Base-by-base conservation (phyloP, 2,888 invertebrate species). In the Barypeithes pellucidus region DNA sequence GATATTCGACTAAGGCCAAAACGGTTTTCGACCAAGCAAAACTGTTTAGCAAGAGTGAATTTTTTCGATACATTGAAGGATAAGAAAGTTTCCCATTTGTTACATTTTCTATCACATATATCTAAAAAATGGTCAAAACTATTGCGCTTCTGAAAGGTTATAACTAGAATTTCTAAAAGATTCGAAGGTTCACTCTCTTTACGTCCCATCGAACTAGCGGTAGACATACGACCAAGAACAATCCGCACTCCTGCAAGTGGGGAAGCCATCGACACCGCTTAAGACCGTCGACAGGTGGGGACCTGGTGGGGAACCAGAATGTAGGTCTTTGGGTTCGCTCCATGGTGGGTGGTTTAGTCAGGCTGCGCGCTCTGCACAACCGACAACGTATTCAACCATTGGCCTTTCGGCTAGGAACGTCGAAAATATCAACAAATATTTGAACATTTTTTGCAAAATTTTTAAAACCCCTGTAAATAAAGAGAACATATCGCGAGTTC, bases 321-420 rank as follows among this genome's bases (percentile, higher is more conserved):
- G 84, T 84, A 84, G 84, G 84, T 84, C 84, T 84, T 82, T 84
- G 82, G 84, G 84, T 84, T 83, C 82, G 79, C 72, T 76, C 80
- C 81, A 80, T 80, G 83, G 84, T 84, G 84, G 84, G 84, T 84
- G 84, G 83, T 82, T 84, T 81, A 84, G 84, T 84, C 81, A 81
- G 82, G 81, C 81, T 82, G 82, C 82, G 83, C 82, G 81, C 80
- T 81, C 78, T 81, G 80, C 79, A 78, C 80, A 81, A 83, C 80
- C 81, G 81, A 80, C 80, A 81, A 82, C 81, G 81, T 81, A 81
- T 81, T 41, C 80, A 39, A 78, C 73, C 78, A 79, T 16, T 41
- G 79, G 80, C 82, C 82, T 82, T 82, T 82, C 82, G 82, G 79
- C 67, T 72, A 62, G 80, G 81, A 82, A 81, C 81, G 82, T 82